These are phyloP conservation scores for Listronotus bonariensis DNA, from an alignment of 1,140 invertebrate species.

Conservation along the genomic window DNA sequence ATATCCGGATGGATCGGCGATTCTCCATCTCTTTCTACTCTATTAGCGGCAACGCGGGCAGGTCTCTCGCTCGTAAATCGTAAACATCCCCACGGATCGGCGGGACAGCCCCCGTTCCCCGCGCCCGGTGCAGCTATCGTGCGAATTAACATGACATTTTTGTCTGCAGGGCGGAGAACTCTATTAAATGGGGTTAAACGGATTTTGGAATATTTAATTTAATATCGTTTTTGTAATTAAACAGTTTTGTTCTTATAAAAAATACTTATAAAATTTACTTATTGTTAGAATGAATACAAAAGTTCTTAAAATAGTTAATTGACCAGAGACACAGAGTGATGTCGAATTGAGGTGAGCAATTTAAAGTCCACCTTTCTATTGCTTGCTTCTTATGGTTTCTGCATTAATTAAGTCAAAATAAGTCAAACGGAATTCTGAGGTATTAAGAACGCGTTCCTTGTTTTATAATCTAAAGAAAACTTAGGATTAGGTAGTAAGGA, in stretches of 20 bases:
- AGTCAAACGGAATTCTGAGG: too few species aligned
- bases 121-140: constrained; percentile 18
- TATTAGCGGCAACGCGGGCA: constrained; percentile 39
- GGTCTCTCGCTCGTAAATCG: constrained; percentile 49
- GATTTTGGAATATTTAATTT: constrained; percentile 7
- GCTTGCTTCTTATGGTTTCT: too few species aligned
- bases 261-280: not conserved
- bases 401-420: too few species aligned
- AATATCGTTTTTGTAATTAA: not conserved
- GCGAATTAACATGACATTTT: constrained; percentile 35
- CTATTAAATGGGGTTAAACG: constrained; percentile 20
- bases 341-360: too few species aligned
- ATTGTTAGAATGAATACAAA: too few species aligned
- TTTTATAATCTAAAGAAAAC: too few species aligned
- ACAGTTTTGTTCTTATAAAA: not conserved
- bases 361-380: too few species aligned
- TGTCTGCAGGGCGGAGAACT: constrained; percentile 24
- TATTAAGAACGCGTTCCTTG: too few species aligned
- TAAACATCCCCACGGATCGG: constrained; percentile 45
- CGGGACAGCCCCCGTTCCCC: constrained; percentile 5
- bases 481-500: too few species aligned
- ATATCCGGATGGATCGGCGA: constrained; percentile 52
- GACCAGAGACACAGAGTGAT: too few species aligned
- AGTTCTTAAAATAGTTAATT: too few species aligned
- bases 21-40: constrained; percentile 43